Percentiles rank a stretch among this genome's conserved stretches.
Evolutionary conservation across 2,113 vertebrate species (phyloP).

Genomic region (Canis aureus): DNA sequence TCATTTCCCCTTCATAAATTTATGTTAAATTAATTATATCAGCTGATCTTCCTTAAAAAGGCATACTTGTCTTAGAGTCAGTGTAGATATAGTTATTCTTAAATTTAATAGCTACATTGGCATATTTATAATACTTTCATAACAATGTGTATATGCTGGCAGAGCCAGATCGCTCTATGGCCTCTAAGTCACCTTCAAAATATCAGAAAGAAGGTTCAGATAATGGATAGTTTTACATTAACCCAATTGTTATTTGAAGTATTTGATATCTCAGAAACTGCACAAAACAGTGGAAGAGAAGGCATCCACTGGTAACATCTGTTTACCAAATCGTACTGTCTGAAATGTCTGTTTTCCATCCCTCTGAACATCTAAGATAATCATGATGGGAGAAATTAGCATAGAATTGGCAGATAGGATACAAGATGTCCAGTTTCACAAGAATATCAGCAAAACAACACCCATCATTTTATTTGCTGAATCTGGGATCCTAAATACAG

Average conservation of each 20-base stretch:
- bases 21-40: not conserved
- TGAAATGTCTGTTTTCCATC: not conserved
- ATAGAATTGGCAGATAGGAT: not conserved
- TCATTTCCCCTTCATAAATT: not conserved
- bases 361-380: not conserved
- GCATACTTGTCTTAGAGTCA: not conserved
- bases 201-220: not conserved
- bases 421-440: not conserved
- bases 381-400: not conserved
- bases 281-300: not conserved
- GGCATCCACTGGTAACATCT: not conserved
- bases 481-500: not conserved
- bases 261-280: not conserved
- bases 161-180: not conserved
- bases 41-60: not conserved
- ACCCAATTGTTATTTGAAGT: not conserved
- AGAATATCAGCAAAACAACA: not conserved
- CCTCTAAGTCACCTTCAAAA: not conserved
- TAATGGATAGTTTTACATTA: not conserved
- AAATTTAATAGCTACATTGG: not conserved
- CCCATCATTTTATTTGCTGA: not conserved
- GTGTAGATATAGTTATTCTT: not conserved
- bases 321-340: not conserved
- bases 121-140: not conserved
- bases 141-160: not conserved